Evolutionary conservation across 2,888 invertebrate genomes (phyloP).

Genomic region (Chesias legatella): DNA sequence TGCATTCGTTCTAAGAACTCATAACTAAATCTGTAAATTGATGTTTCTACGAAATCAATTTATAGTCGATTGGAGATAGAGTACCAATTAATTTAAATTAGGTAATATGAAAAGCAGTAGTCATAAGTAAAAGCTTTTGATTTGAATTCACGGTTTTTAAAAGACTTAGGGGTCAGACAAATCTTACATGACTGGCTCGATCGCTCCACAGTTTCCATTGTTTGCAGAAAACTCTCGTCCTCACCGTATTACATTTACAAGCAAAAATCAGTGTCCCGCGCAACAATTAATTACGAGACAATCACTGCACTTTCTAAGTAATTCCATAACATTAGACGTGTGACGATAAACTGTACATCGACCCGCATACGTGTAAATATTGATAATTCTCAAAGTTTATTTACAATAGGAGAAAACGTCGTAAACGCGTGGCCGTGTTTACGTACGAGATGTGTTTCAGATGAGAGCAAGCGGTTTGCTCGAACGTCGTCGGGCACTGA

Average conservation of each 20-base stretch:
- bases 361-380: constrained; percentile 50
- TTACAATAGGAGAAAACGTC: constrained; percentile 27
- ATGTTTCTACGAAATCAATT: too few relatives aligned
- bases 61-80: too few relatives aligned
- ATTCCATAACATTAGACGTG: constrained; percentile 18
- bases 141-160: not conserved
- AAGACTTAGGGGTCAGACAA: constrained; percentile 9
- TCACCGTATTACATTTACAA: constrained; percentile 23
- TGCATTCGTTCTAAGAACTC: too few relatives aligned
- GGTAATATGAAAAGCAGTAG: too few relatives aligned
- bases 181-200: constrained; percentile 48
- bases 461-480: constrained; percentile 53
- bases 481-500: constrained; percentile 58
- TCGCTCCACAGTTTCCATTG: constrained; percentile 47
- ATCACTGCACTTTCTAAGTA: constrained; percentile 26
- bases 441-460: constrained; percentile 47
- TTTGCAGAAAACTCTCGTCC: constrained; percentile 25
- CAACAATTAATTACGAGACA: constrained; percentile 23
- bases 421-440: constrained; percentile 47
- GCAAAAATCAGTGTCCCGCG: constrained; percentile 20
- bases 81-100: too few relatives aligned
- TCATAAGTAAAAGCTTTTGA: too few relatives aligned
- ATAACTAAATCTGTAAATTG: too few relatives aligned
- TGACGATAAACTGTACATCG: constrained; percentile 35
- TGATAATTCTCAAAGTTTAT: constrained; percentile 46